A percentile compares a stretch with the other conserved stretches of the same genome.
phyloP scores from a whole-genome alignment of 2,113 vertebrate genomes.

The Pelusios castaneus region DNA sequence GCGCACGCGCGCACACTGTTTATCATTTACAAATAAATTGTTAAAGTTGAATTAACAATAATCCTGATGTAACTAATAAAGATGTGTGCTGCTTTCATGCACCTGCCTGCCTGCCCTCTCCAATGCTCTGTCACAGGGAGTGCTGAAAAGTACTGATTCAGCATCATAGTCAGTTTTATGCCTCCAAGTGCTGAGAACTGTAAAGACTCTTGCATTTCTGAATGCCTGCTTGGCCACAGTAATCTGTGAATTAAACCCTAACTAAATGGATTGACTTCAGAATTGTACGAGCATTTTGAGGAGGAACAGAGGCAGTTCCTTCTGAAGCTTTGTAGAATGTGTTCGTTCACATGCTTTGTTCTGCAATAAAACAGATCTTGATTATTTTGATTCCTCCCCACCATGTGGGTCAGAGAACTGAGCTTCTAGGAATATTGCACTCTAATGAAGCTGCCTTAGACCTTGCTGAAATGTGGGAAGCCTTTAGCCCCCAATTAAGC shows the following conservation, averaged over 20 bases:
- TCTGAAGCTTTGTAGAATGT: neutral
- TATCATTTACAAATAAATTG: neutral
- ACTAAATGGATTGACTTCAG: neutral
- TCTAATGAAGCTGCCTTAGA: neutral
- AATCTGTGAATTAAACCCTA: neutral
- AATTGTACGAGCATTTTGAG: neutral
- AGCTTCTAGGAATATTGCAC: neutral
- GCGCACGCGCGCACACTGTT: too few relatives aligned
- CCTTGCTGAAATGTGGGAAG: neutral
- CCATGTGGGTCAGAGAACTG: slow-evolving; percentile 4
- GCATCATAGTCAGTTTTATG: neutral
- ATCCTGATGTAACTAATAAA: neutral
- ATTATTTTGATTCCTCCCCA: slow-evolving; percentile 51
- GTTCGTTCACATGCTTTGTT: slow-evolving; percentile 39
- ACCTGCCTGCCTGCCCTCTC: neutral
- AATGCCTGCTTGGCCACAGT: neutral
- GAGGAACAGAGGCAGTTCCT: neutral
- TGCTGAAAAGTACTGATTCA: neutral
- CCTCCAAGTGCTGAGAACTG: neutral
- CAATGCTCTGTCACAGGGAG: neutral
- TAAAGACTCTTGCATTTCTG: neutral
- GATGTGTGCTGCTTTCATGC: neutral
- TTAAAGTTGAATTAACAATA: neutral
- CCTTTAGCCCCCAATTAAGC: slow-evolving; percentile 25
- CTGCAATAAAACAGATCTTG: slow-evolving; percentile 45